Conservation (phyloP, 2,113 vertebrate species). For the Anolis carolinensis region DNA sequence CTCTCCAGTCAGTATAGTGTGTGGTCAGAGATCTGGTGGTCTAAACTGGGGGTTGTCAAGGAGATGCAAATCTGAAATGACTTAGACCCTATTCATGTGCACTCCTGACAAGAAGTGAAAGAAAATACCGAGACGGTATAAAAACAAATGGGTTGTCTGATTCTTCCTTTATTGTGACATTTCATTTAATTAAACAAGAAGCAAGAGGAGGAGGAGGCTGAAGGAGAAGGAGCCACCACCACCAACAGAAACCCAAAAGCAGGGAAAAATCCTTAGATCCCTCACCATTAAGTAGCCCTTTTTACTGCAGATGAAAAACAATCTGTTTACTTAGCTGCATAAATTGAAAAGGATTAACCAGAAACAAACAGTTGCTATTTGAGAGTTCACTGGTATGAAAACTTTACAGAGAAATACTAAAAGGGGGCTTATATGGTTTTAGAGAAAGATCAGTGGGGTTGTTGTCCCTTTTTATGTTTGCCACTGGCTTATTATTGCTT, state of each 20-base stretch:
- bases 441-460: conserved; percentile 1
- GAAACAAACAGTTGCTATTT: background rate
- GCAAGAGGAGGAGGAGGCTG: background rate
- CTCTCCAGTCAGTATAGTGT: background rate
- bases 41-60: background rate
- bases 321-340: background rate
- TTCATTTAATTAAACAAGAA: background rate
- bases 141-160: background rate
- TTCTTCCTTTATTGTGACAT: conserved; percentile 8
- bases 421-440: conserved; percentile 8
- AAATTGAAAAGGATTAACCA: conserved; percentile 9
- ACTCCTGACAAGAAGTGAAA: background rate
- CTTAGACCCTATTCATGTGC: background rate
- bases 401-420: background rate
- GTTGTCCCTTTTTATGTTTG: background rate
- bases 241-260: background rate
- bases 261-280: background rate
- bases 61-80: conserved; percentile 17
- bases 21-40: background rate
- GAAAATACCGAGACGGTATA: background rate
- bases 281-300: background rate
- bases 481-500: background rate
- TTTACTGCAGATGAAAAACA: fast-evolving
- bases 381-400: background rate
- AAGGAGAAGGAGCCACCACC: background rate